These are phyloP conservation scores for Creontiades dilutus DNA, from an alignment of 2,888 invertebrate genomes.

Conservation along the genomic window DNA sequence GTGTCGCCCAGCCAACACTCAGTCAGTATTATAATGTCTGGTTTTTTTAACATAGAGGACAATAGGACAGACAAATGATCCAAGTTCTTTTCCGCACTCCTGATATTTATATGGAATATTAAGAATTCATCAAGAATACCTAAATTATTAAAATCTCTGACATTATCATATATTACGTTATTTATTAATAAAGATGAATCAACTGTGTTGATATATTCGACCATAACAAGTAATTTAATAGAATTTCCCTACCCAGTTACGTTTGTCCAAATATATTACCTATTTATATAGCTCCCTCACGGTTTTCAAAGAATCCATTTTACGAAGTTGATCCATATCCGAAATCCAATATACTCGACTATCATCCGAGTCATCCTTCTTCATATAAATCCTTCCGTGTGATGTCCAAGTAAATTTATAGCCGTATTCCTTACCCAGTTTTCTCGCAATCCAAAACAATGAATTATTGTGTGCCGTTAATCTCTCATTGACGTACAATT, in stretches of 20 bases:
- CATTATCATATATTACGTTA: background rate
- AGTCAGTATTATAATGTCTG: slow-evolving; percentile 25
- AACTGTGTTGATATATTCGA: slow-evolving; percentile 19
- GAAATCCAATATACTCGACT: slow-evolving; percentile 12
- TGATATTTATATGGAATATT: slow-evolving; percentile 25
- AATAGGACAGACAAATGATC: slow-evolving; percentile 18
- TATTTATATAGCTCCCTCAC: background rate
- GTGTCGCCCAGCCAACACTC: slow-evolving; percentile 25
- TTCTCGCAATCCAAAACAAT: slow-evolving; percentile 3
- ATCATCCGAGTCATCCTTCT: background rate
- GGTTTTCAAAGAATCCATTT: slow-evolving; percentile 5
- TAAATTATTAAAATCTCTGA: slow-evolving; percentile 20
- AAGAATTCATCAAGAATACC: background rate
- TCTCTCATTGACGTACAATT: slow-evolving; percentile 21
- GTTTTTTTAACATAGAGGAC: slow-evolving; percentile 2
- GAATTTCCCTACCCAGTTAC: background rate
- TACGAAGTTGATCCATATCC: slow-evolving; percentile 12
- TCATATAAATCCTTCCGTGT: background rate
- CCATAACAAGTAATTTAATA: background rate
- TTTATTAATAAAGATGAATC: slow-evolving; percentile 9
- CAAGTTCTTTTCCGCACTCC: slow-evolving; percentile 25
- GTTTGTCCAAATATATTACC: background rate
- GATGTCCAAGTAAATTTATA: slow-evolving; percentile 7
- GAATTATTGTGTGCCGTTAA: background rate
- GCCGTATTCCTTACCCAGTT: slow-evolving; percentile 15